A percentile compares a stretch with the other conserved stretches of the same genome.
phyloP scores from a whole-genome alignment of 2,888 invertebrate species.

The Mesorhabditis belari region DNA sequence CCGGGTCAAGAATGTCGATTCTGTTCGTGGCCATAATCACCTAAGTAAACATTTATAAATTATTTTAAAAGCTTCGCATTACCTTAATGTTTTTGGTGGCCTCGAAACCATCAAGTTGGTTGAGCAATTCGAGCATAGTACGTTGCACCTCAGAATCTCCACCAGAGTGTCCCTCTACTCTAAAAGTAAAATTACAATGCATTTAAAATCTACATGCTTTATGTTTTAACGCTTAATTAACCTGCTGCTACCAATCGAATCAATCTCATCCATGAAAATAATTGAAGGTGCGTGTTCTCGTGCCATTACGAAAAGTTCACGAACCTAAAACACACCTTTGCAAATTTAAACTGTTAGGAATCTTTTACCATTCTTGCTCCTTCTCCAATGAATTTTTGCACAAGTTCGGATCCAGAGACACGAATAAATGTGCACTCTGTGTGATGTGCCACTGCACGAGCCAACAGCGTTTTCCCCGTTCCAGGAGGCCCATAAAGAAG shows the following conservation, averaged over 20 bases:
- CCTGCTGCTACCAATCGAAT: constrained; percentile 98
- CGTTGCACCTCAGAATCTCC: constrained; percentile 94
- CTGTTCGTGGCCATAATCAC: constrained; percentile 96
- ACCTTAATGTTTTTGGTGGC: constrained; percentile 99
- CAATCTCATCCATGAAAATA: constrained; percentile 99
- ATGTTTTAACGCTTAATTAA: constrained; percentile 66
- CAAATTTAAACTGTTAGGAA: background rate
- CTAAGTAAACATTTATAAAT: constrained; percentile 6
- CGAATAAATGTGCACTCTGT: constrained; percentile 98
- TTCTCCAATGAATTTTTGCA: constrained; percentile 98
- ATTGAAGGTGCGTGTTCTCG: constrained; percentile 96
- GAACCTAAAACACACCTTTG: constrained; percentile 54
- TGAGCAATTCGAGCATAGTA: constrained; percentile 94
- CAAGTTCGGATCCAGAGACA: constrained; percentile 94
- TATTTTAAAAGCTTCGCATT: background rate
- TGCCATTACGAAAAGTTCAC: constrained; percentile 99
- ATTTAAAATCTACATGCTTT: too few species aligned
- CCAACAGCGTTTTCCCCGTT: constrained; percentile 87
- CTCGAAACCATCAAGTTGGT: constrained; percentile 97
- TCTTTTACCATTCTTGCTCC: constrained; percentile 89
- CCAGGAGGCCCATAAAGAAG: constrained; percentile 94
- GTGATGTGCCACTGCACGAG: constrained; percentile 97
- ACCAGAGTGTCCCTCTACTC: constrained; percentile 16
- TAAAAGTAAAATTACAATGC: constrained; percentile 49
- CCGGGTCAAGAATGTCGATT: constrained; percentile 96